phyloP scores from a whole-genome alignment of 2,797 vertebrate species.

The Cynodonichthys magdalenae region DNA sequence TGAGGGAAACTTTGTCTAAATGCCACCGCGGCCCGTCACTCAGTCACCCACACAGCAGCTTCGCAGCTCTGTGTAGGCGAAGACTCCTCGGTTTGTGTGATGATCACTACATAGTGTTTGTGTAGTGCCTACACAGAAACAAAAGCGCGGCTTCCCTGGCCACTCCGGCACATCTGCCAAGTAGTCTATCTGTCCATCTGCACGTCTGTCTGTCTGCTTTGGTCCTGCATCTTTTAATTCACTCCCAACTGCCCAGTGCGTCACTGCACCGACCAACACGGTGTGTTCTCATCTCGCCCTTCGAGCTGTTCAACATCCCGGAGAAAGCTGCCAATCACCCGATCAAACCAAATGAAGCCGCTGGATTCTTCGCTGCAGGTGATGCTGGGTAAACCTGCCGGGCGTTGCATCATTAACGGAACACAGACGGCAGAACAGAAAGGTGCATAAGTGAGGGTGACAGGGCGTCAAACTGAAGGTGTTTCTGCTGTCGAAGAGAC shows the following conservation, averaged over 20 bases:
- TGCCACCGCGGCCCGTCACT: slow-evolving; percentile 62
- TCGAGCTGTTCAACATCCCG: neutral
- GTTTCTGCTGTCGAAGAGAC: slow-evolving; percentile 45
- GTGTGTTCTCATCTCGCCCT: slow-evolving; percentile 8
- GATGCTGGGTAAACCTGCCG: neutral
- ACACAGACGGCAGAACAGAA: slow-evolving; percentile 3
- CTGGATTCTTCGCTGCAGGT: slow-evolving; percentile 3
- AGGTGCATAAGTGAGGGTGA: neutral
- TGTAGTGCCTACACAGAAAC: slow-evolving; percentile 45
- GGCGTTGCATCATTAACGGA: slow-evolving; percentile 12
- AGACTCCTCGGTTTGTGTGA: slow-evolving; percentile 41
- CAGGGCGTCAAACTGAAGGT: slow-evolving; percentile 24
- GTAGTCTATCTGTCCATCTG: slow-evolving; percentile 30
- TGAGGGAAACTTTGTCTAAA: slow-evolving; percentile 60
- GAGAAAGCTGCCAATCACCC: slow-evolving; percentile 14
- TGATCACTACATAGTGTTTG: slow-evolving; percentile 41
- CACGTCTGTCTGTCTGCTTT: slow-evolving; percentile 5
- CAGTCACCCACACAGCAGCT: slow-evolving; percentile 66
- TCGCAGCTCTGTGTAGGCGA: slow-evolving; percentile 59
- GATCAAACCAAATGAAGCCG: neutral
- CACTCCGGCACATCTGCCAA: slow-evolving; percentile 47
- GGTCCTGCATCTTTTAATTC: neutral
- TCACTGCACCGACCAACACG: slow-evolving; percentile 25
- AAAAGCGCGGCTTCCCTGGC: slow-evolving; percentile 55
- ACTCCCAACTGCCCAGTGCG: slow-evolving; percentile 14